These are phyloP conservation scores for Smittia sp. DNA, from an alignment of 2,888 invertebrate genomes.

Conservation along the genomic window DNA sequence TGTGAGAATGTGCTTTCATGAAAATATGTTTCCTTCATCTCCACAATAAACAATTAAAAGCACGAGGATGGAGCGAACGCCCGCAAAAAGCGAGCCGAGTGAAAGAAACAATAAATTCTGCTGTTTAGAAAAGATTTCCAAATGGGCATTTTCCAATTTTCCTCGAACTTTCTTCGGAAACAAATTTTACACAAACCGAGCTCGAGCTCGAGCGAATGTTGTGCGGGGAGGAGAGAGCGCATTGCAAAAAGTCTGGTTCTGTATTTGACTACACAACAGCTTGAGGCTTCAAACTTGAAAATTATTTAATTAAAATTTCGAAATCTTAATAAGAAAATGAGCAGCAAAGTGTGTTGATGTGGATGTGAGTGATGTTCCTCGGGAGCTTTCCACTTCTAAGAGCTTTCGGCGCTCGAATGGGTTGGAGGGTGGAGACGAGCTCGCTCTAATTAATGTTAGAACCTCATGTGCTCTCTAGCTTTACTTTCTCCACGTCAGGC, in stretches of 20 bases:
- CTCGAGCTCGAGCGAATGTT: background rate
- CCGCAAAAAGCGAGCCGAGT: background rate
- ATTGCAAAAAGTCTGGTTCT: constrained; percentile 19
- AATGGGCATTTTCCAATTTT: constrained; percentile 18
- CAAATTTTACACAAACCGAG: background rate
- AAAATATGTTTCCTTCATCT: constrained; percentile 10
- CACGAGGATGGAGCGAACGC: background rate
- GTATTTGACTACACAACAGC: constrained; percentile 41
- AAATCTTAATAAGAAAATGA: constrained; percentile 40
- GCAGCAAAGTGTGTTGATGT: background rate
- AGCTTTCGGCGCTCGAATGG: background rate
- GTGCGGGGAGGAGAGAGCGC: background rate
- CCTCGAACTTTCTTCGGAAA: background rate
- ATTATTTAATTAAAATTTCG: constrained; percentile 42
- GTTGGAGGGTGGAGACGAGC: too few relatives aligned
- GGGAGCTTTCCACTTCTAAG: background rate
- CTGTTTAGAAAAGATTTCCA: background rate
- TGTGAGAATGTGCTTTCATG: constrained; percentile 13
- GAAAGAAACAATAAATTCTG: background rate
- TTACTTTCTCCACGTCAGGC: too few relatives aligned
- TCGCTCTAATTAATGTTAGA: too few relatives aligned
- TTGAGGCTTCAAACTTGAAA: constrained; percentile 41
- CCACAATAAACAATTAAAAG: constrained; percentile 23
- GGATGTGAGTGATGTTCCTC: constrained; percentile 14
- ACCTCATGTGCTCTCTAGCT: too few relatives aligned